Percentiles rank a stretch among this genome's conserved stretches.
These are phyloP conservation scores for Ptiloglossa arizonensis DNA, from an alignment of 1,140 invertebrate genomes.

Conservation along the genomic window DNA sequence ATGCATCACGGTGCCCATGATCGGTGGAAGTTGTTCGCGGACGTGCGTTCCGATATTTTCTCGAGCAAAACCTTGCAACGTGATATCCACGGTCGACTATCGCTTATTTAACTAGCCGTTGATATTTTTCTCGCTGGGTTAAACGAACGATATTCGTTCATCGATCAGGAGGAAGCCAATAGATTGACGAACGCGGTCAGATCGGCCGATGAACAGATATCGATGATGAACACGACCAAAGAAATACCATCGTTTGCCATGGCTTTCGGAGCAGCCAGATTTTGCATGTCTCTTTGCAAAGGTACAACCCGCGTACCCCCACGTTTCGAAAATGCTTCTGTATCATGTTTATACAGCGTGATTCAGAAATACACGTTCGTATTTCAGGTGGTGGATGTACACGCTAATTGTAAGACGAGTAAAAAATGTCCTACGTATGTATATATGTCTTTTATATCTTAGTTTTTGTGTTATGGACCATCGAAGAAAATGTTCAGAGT, in stretches of 20 bases:
- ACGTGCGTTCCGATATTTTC: conserved; percentile 93
- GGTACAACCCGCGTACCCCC: conserved; percentile 62
- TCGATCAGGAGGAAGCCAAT: conserved; percentile 75
- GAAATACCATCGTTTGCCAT: conserved; percentile 77
- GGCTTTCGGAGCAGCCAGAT: conserved; percentile 83
- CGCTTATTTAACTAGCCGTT: background rate
- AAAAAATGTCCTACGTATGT: no score
- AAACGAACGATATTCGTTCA: background rate
- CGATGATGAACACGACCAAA: conserved; percentile 30
- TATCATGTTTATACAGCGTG: no score
- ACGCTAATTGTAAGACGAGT: no score
- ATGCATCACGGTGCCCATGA: conserved; percentile 88
- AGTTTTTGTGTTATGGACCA: no score
- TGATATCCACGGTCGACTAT: conserved; percentile 73
- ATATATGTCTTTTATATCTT: no score
- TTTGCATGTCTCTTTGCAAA: conserved; percentile 82
- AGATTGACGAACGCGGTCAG: conserved; percentile 75
- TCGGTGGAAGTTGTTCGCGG: conserved; percentile 90
- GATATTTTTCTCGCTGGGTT: background rate
- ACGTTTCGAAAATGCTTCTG: background rate
- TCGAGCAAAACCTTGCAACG: conserved; percentile 84
- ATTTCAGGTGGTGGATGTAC: no score
- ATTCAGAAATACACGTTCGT: no score
- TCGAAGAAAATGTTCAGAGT: no score
- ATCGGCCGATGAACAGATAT: conserved; percentile 68